Base-by-base conservation (phyloP, 2,113 vertebrate genomes). In the Microcebus griseorufus region DNA sequence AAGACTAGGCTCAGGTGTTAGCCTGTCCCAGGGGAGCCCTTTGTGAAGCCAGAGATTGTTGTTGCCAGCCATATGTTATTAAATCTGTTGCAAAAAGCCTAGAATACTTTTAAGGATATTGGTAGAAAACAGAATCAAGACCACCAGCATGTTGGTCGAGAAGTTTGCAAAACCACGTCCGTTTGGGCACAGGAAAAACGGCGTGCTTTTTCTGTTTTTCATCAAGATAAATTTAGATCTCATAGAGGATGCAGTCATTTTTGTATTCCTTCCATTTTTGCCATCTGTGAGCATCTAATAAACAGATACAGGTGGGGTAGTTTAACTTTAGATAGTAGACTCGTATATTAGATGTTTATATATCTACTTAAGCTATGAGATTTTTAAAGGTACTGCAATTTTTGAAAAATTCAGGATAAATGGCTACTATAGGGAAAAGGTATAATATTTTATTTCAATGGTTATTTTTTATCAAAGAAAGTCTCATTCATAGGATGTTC, bases 121-220 rank as follows among this genome's bases (percentile, higher is more conserved):
- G 62, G 23, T 37, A 96, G 88, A 62, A 96, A 95, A 87, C 4
- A 80, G 82, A 91, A 75, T 83, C 32, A 58, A 86, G 79, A 86
- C 16, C 42, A 27, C 10, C 48, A 29, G 62, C 25, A 0, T 80
- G 7, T 83, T 53, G 16, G 45, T 64, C 10, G 34, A 48, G 48
- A 91, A 89, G 34, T 80, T 92, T 91, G 51, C 73, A 86, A 86
- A 81, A 82, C 13, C 18, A 6, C 3, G 0, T 69, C 75, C 32
- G 4, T 75, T 48, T 48, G 20, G 22, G 58, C 48, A 69, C 23
- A 60, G 93, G 45, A 75, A 39, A 55, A 60, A n/a, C 18, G 9
- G 9, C 2, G 0, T n/a, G 11, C 67, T 93, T 93, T 84, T n/a
- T 82, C 60, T 86, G 2, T n/a, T 84, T 88, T 88, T 76, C 3